Base-by-base conservation (phyloP, 2,113 vertebrate genomes). In the Gopherus evgoodei region DNA sequence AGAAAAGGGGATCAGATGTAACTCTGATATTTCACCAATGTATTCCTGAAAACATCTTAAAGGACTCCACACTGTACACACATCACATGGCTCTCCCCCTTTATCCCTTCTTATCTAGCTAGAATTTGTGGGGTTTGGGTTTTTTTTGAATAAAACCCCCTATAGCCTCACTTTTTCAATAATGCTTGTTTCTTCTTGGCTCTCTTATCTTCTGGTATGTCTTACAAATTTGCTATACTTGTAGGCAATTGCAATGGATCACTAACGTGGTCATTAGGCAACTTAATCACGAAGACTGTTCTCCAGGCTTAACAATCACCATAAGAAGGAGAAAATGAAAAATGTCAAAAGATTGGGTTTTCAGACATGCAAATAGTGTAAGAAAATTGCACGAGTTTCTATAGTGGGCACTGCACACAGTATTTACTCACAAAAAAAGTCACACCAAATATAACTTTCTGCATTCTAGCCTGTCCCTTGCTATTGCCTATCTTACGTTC, bases 211-310 rank as follows among this genome's bases (percentile, higher is more conserved):
- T 89, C 91, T 97, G 96, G 91, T n/a, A 22, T 4, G 7, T 38
- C 95, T 94, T 88, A 96, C 94, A 86, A 90, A 95, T 96, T 49
- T 88, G 83, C 89, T 95, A 91, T 82, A 86, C 17, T 87, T 93
- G 90, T 96, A 95, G 97, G 91, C 94, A 95, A 96, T 97, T 96
- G 53, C 96, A 95, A 96, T 96, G 95, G 93, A 93, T 97, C 96
- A 92, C 94, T 97, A 94, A 62, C 21, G 84, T 91, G 83, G 78
- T 69, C 90, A 93, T 97, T 97, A 96, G 52, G 85, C 94, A 96
- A 96, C 87, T 12, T 72, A 90, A 78, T 88, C 94, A 87, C 93
- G 56, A 88, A 84, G 96, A 97, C 91, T 54, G 65, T 90, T 84
- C 52, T 81, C 85, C 94, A 88, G 89, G 76, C 14, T 89, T 87